Evolutionary conservation across 1,140 invertebrate species (phyloP), one percentile per base, ranked within the genome.

Genomic region (Scylla paramamosain): DNA sequence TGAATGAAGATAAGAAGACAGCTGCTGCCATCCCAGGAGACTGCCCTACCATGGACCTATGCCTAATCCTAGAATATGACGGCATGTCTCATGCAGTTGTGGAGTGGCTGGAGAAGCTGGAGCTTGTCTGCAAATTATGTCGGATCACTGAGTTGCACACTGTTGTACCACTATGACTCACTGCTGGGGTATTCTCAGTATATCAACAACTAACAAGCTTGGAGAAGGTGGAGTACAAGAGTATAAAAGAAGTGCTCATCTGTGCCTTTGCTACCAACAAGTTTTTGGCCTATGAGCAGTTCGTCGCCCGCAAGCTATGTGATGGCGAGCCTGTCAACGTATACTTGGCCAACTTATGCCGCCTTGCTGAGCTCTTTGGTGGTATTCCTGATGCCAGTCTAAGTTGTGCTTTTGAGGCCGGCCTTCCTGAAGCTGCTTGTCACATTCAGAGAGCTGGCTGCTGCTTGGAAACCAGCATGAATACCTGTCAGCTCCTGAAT

Each of bases 151-250:
- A 48, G 25, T 10, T 88, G 32, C 86, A 88, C 46, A 90, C 29
- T 25, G 4, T 90, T 45, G 39, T 93, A 46, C 92, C 83, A 4
- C 92, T 93, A 20, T 39, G 91, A 52, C 92, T 93, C 92, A 83
- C 92, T 12, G 92, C 84, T 3, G 89, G 93, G 7, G 84, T 39
- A 28, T 94, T 94, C 32, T 93, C 93, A 20, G 84, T 94, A 0
- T 94, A 91, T 67, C 48, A 48, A 82, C 93, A 94, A 45, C 93
- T 94, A 7, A 46, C 25, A 14, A 93, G 39, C 77, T 29, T 28
- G 16, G 39, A 92, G 6, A 87, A 91, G 48, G 8, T 2, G 31
- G 45, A 8, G 8, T 91, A 48, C 31, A 31, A 87, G 16, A 59
- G 10, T 14, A 91, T 91, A 45, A 91, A 84, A 82, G 82, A 1